Conservation (phyloP, 2,797 vertebrate species). For the Propithecus deckenii region DNA sequence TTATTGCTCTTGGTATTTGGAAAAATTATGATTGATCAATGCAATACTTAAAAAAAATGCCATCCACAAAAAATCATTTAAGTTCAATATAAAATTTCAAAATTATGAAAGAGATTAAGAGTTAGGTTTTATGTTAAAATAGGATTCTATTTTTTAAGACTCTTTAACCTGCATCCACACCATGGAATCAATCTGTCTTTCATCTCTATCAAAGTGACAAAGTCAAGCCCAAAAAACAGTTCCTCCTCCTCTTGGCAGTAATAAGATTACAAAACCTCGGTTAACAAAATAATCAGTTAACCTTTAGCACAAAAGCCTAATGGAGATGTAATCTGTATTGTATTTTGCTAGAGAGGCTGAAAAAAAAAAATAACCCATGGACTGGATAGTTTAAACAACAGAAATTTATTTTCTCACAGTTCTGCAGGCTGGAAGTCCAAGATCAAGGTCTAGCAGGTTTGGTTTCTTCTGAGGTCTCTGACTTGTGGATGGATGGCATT, state of each 20-base stretch:
- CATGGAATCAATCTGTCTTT: background rate
- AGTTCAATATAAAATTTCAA: background rate
- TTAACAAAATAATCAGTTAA: constrained; percentile 12
- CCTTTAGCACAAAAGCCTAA: background rate
- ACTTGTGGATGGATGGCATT: background rate
- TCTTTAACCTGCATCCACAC: background rate
- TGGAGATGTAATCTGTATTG: background rate
- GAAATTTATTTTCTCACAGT: background rate
- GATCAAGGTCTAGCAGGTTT: background rate
- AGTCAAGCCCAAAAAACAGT: background rate
- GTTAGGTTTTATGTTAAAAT: background rate
- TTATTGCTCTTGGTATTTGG: background rate
- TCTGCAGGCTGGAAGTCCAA: background rate
- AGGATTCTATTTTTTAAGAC: background rate
- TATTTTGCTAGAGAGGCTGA: background rate
- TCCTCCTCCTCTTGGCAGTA: background rate
- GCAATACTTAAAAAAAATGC: background rate
- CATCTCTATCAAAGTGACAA: background rate
- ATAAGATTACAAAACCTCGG: background rate
- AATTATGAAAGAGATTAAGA: background rate
- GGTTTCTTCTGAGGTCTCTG: background rate
- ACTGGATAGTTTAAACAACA: background rate
- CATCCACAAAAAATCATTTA: background rate
- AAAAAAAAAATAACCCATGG: background rate
- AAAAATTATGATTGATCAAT: background rate